These are phyloP conservation scores for Dryobotodes eremita DNA, from an alignment of 2,888 invertebrate genomes.

Conservation along the genomic window DNA sequence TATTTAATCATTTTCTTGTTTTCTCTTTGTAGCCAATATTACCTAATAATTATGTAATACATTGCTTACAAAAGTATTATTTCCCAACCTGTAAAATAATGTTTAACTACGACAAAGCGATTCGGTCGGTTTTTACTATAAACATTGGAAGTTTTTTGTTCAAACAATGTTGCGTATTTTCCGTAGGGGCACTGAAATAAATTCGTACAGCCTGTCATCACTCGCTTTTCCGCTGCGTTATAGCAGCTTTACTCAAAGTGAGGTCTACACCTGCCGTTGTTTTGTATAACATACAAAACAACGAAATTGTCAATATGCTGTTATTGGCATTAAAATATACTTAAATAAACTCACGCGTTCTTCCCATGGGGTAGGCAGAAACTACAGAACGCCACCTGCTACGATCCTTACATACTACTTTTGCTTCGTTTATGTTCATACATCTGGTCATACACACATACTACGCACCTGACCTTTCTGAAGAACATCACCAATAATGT, in stretches of 20 bases:
- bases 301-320: background rate
- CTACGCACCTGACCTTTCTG: too few species aligned
- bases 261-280: background rate
- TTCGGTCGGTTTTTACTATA: background rate
- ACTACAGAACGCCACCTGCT: too few species aligned
- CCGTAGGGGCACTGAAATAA: conserved; percentile 20
- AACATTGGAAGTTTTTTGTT: conserved; percentile 1
- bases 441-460: too few species aligned
- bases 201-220: conserved; percentile 29
- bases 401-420: too few species aligned
- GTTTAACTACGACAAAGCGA: conserved; percentile 15
- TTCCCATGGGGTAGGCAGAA: too few species aligned
- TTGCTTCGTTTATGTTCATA: too few species aligned
- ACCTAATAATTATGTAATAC: too few species aligned
- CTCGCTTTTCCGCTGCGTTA: conserved; percentile 32
- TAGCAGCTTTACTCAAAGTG: conserved; percentile 9
- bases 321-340: background rate
- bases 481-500: too few species aligned
- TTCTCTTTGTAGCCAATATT: background rate
- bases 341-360: too few species aligned
- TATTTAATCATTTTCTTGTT: conserved; percentile 19
- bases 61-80: background rate
- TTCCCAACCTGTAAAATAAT: background rate
- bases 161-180: conserved; percentile 25
- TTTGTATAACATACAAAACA: conserved; percentile 9